A percentile compares a stretch with the other conserved stretches of the same genome.
phyloP scores from a whole-genome alignment of 2,797 vertebrate species.

The Phalloptychus januarius region DNA sequence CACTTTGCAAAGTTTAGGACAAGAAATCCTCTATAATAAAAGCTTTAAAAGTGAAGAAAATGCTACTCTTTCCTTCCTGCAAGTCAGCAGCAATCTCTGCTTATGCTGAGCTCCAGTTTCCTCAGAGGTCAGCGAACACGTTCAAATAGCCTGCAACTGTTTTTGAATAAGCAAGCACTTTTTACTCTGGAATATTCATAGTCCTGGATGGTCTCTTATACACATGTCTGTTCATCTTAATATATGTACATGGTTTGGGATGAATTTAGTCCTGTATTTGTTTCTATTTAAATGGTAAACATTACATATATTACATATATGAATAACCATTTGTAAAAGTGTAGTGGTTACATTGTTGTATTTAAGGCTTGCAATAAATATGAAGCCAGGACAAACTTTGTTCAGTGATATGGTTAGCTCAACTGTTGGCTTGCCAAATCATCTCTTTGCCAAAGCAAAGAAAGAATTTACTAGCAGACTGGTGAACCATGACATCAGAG shows the following conservation, averaged over 20 bases:
- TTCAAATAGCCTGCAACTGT: not conserved
- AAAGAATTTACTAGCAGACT: not conserved
- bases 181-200: not conserved
- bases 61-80: not conserved
- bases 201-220: not conserved
- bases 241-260: not conserved
- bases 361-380: not conserved
- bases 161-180: not conserved
- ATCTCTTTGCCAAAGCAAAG: too few species aligned
- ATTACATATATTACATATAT: not conserved
- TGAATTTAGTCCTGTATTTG: not conserved
- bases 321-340: not conserved
- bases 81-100: conserved; percentile 1
- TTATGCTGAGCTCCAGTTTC: not conserved
- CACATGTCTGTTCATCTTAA: too few species aligned
- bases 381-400: not conserved
- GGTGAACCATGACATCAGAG: not conserved
- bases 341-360: not conserved
- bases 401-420: not conserved
- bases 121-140: not conserved
- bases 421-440: not conserved
- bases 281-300: not conserved
- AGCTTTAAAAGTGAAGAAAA: not conserved
- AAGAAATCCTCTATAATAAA: not conserved
- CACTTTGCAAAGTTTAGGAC: not conserved